Evolutionary conservation across 2,888 invertebrate genomes (phyloP), one percentile per base, ranked within the genome.

Genomic region (Drosophila prolongata): DNA sequence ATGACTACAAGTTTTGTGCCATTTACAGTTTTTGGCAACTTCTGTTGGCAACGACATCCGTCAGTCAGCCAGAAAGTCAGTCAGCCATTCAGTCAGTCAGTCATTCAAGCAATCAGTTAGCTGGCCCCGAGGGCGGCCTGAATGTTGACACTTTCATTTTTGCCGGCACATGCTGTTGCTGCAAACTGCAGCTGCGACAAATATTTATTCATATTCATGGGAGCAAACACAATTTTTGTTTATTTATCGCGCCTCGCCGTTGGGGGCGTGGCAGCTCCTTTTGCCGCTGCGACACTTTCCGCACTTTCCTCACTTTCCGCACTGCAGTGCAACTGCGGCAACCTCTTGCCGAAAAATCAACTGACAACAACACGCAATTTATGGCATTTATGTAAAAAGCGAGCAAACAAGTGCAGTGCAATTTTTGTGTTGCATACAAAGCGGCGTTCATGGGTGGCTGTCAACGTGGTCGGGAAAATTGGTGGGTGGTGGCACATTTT

Each of bases 341-440:
- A 58, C 52, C 70, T 40, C 43, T 53, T 47, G 53, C 40, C 80
- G 80, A 59, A 61, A 62, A 59, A 60, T 59, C 50, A 74, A 74
- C 56, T 66, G 57, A 66, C 66, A 87, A 73, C 73, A 69, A 70
- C 67, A 62, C 62, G 50, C 65, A 84, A 83, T 87, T 87, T 87
- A 87, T 83, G 79, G 66, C 79, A 58, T 75, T 83, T 80, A 74
- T 73, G 65, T 52, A 49, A 60, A 70, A 69, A 60, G 57, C 52
- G 42, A 57, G 56, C 58, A 61, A 53, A 56, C 56, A 75, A 59
- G 58, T 57, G 57, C 55, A 47, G n/a, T n/a, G 66, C 42, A 66
- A 50, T 70, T 66, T 75, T 59, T 69, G 54, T 61, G 49, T 52
- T 75, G 72, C 77, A 77, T 68, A 75, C 77, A 78, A 79, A 84